A percentile compares a stretch with the other conserved stretches of the same genome.
phyloP scores from a whole-genome alignment of 2,888 invertebrate species.

The Timema cristinae region DNA sequence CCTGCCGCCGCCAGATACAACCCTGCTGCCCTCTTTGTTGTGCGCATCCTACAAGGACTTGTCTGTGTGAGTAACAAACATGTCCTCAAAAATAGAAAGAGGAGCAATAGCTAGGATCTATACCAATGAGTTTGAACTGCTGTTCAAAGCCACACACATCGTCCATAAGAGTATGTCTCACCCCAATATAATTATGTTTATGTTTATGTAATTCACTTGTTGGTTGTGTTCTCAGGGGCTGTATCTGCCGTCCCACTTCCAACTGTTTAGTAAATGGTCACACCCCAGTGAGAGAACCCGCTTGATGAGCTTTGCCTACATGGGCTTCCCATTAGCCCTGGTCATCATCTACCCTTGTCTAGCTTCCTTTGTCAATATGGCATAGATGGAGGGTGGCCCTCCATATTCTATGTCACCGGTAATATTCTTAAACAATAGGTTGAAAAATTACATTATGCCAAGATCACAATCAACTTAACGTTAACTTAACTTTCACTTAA shows the following conservation, averaged over 20 bases:
- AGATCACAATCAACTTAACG: too few species aligned
- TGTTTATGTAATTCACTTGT: not conserved
- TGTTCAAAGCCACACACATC: too few species aligned
- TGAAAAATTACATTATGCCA: too few species aligned
- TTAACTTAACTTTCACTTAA: too few species aligned
- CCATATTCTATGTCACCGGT: constrained; percentile 57
- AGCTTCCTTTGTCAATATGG: constrained; percentile 54
- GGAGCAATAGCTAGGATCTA: too few species aligned
- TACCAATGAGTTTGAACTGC: too few species aligned
- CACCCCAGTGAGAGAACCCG: constrained; percentile 45
- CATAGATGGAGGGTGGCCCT: constrained; percentile 54
- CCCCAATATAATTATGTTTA: too few species aligned
- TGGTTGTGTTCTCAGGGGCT: constrained; percentile 39
- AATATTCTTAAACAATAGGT: constrained; percentile 20
- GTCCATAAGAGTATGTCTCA: too few species aligned
- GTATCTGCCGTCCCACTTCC: constrained; percentile 43
- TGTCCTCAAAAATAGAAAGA: too few species aligned
- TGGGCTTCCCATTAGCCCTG: constrained; percentile 48
- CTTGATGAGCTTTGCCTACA: constrained; percentile 45
- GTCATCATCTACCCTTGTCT: constrained; percentile 53
- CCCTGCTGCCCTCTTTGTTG: constrained; percentile 42
- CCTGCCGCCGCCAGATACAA: constrained; percentile 46
- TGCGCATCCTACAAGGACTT: constrained; percentile 48
- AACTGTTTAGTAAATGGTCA: constrained; percentile 45
- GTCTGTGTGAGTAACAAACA: constrained; percentile 44